These are phyloP conservation scores for Linepithema humile DNA, from an alignment of 1,140 invertebrate species.

Conservation along the genomic window DNA sequence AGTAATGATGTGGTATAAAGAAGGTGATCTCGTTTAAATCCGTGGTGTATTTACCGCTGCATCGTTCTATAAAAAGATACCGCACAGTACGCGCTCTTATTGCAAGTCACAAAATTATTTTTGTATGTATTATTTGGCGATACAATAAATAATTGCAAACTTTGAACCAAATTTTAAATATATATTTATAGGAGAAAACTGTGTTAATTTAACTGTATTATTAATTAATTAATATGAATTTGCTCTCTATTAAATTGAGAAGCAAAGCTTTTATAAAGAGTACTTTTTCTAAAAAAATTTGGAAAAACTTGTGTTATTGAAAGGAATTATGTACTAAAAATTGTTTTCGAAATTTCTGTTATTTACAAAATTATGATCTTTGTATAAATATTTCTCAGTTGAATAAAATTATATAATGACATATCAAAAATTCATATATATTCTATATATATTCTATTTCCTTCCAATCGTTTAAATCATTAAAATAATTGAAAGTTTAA, in stretches of 20 bases:
- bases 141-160: slow-evolving; percentile 12
- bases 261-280: no score
- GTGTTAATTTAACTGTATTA: no score
- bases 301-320: no score
- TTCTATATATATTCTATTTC: not conserved
- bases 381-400: not conserved
- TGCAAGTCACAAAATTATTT: slow-evolving; percentile 45
- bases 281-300: no score
- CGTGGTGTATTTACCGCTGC: not conserved
- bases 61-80: slow-evolving; percentile 47
- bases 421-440: not conserved
- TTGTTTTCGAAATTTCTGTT: not conserved
- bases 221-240: not conserved
- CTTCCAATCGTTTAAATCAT: not conserved
- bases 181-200: not conserved
- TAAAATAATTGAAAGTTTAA: not conserved
- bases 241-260: not conserved
- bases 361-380: not conserved
- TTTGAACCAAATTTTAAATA: not conserved
- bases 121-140: not conserved
- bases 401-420: not conserved
- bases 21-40: slow-evolving; percentile 17
- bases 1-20: slow-evolving; percentile 10
- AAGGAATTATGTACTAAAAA: not conserved
- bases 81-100: not conserved